Base-by-base conservation (phyloP, 2,797 vertebrate genomes). In the Lindbergichthys nudifrons region DNA sequence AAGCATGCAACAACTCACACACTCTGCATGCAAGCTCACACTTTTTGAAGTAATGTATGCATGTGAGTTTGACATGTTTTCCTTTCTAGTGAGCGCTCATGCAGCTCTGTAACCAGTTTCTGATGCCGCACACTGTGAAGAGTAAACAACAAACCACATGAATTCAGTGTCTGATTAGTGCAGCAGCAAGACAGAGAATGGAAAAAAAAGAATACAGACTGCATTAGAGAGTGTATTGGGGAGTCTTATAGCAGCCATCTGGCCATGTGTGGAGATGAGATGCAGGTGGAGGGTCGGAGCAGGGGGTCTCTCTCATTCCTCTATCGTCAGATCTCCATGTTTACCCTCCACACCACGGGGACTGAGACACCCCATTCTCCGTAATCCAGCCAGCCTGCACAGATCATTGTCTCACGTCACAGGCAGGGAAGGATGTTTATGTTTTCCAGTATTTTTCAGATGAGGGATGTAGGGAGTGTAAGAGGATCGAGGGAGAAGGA, bases 261-360 rank as follows among this genome's bases (percentile, higher is more conserved):
- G 90, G 85, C 65, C 19, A 8, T 82, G 50, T 57, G 79, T 63
- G 81, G 80, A 89, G 88, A 89, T 60, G 82, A 86, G 85, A 85
- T 77, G 81, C 79, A 85, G 86, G 79, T 58, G 64, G 65, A 9
- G 71, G 26, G 45, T 78, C 52, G 84, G 77, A 87, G 82, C 77
- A 16, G 64, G 80, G 70, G 76, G 70, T 88, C 82, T 79, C 61
- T 77, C 52, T 5, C 80, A 71, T 81, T 86, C 86, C 80, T 88
- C 89, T 63, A 56, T 85, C 76, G 52, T 89, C 91, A 87, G 71
- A 85, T 84, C 80, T 75, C 67, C 65, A 6, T 89, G 87, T 93
- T 94, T 90, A 87, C 82, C 75, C 80, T 84, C 68, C 70, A 86
- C 83, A 79, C 87, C 80, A 56, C 8, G 18, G 77, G 77, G 76